phyloP scores from a whole-genome alignment of 2,113 vertebrate genomes.

The Perca fluviatilis region DNA sequence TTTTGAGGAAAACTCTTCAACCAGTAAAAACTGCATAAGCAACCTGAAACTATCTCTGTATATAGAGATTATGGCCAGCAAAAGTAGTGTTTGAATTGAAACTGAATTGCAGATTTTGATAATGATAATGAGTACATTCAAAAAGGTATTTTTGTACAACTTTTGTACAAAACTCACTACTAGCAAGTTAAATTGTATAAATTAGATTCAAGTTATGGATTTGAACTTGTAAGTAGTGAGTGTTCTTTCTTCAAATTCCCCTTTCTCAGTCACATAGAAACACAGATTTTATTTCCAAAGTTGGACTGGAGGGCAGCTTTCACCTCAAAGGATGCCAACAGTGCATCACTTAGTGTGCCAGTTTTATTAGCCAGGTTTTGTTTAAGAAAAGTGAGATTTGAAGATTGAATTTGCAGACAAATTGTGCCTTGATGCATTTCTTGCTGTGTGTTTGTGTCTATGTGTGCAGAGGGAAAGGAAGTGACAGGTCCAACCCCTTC shows the following conservation, averaged over 20 bases:
- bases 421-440: slow-evolving; percentile 7
- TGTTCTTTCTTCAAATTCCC: slow-evolving; percentile 1
- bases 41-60: slow-evolving; percentile 10
- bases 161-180: neutral
- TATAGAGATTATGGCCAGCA: neutral
- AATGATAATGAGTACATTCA: slow-evolving; percentile 3
- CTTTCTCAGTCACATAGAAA: neutral
- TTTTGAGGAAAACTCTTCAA: slow-evolving; percentile 22
- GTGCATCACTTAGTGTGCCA: slow-evolving; percentile 7
- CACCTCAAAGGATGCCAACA: slow-evolving; percentile 25
- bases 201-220: neutral
- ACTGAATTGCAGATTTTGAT: neutral
- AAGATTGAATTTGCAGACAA: slow-evolving; percentile 28
- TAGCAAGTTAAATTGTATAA: too few relatives aligned
- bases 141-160: neutral
- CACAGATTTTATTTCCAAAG: slow-evolving; percentile 27
- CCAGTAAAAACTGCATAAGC: slow-evolving; percentile 2
- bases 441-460: slow-evolving; percentile 14
- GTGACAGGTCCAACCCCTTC: slow-evolving; percentile 62
- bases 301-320: slow-evolving; percentile 9
- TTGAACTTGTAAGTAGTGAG: neutral
- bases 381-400: slow-evolving; percentile 20
- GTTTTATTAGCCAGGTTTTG: slow-evolving; percentile 29
- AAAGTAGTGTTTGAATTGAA: neutral
- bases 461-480: slow-evolving; percentile 38